These are phyloP conservation scores for Chiridota heheva DNA, from an alignment of 35 echinoderm and acorn worm species.

Conservation along the genomic window DNA sequence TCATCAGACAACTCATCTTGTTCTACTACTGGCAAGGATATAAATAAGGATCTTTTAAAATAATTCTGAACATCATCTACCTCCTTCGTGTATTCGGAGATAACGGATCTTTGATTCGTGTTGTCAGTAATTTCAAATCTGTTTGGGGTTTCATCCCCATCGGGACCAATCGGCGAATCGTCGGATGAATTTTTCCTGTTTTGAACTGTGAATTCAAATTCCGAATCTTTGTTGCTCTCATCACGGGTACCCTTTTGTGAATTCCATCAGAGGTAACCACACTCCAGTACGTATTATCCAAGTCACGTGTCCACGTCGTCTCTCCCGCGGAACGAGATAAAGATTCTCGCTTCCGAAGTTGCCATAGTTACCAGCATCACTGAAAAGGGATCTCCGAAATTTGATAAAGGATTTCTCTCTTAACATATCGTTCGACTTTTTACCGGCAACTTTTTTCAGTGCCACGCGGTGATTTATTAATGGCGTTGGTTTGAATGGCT, in stretches of 20 bases:
- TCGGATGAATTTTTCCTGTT: background rate
- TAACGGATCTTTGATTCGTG: background rate
- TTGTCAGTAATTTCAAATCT: background rate
- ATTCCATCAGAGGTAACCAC: background rate
- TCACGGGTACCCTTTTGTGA: background rate
- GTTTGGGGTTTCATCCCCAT: no score
- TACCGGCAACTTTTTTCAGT: background rate
- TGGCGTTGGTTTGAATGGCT: constrained; percentile 2
- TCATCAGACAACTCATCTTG: no score
- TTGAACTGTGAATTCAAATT: background rate
- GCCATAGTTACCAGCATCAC: background rate
- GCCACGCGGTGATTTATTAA: background rate
- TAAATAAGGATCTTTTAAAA: background rate
- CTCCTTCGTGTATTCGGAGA: background rate
- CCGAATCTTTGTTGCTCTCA: background rate
- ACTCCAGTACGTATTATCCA: background rate
- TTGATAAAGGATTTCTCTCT: background rate
- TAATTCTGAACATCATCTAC: background rate
- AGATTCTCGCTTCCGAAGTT: background rate
- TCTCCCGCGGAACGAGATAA: background rate
- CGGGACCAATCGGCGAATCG: background rate
- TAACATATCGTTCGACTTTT: background rate
- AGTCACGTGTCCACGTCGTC: background rate
- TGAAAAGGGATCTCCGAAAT: background rate
- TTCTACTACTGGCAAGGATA: no score